Evolutionary conservation across 2,888 invertebrate genomes (phyloP), one percentile per base, ranked within the genome.

Genomic region (Miltochrista miniata): DNA sequence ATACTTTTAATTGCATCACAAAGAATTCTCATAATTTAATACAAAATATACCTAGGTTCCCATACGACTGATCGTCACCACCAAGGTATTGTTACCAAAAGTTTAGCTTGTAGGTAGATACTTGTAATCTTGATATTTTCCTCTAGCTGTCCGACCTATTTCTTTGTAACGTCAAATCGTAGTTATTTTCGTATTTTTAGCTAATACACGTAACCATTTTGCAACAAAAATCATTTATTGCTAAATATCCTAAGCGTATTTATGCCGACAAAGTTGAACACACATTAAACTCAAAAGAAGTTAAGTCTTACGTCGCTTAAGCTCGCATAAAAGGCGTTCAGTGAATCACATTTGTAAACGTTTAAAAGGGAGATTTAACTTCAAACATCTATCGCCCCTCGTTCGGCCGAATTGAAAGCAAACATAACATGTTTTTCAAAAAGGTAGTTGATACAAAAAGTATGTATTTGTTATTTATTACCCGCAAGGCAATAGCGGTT

Each of bases 361-460:
- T 87, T 86, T 84, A 83, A 85, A 82, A 87, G 88, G 87, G 87
- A 87, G 88, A 88, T 87, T 89, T 89, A 86, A 84, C 88, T 88
- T 87, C 84, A 86, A 89, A 88, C 86, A 80, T 83, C 76, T 83
- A 83, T 83, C 79, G 75, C 83, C 83, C 83, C 81, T 74, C 76
- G 68, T 66, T 64, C 65, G 62, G 63, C 56, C 70, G 86, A 89
- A 90, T 90, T 83, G 82, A 90, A 90, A 86, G 81, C 83, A 89
- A 90, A 90, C 88, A 90, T 80, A 77, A 74, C 68, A 64, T 87
- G 82, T 85, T 87, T 85, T 84, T 83, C 69, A 78, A 85, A 85
- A 85, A 83, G 78, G 83, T 82, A 81, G 77, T 78, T 79, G 72
- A 68, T 74, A 68, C 70, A 83, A 84, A 86, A 85, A 86, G 79